Conservation (phyloP, 2,797 vertebrate species). For the Pseudochromis fuscus region DNA sequence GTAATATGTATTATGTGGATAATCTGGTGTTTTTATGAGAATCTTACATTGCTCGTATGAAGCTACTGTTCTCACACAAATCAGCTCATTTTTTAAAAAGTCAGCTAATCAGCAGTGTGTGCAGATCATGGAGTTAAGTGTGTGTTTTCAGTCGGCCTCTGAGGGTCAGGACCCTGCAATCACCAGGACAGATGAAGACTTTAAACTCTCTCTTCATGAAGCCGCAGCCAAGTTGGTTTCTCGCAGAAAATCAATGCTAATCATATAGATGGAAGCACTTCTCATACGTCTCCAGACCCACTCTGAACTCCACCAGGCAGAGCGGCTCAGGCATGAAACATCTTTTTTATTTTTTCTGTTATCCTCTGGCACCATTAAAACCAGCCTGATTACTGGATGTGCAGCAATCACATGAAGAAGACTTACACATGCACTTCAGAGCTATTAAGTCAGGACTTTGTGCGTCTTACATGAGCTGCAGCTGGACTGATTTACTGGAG, state of each 20-base stretch:
- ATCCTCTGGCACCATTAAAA: background rate
- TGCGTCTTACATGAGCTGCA: too few species aligned
- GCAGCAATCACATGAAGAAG: background rate
- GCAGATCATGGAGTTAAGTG: slow-evolving; percentile 2
- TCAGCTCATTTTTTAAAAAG: background rate
- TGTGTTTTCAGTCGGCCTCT: too few species aligned
- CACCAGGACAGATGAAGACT: slow-evolving; percentile 8
- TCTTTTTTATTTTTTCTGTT: too few species aligned
- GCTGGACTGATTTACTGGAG: too few species aligned
- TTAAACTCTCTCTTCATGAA: background rate
- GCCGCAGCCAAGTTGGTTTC: background rate
- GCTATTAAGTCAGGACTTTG: background rate
- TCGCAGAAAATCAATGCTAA: slow-evolving; percentile 30
- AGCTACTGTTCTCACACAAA: too few species aligned
- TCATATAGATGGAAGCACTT: slow-evolving; percentile 9
- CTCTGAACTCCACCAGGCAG: background rate
- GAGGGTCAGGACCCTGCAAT: slow-evolving; percentile 8
- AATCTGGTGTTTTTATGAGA: too few species aligned
- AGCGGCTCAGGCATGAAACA: background rate
- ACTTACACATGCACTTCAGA: background rate
- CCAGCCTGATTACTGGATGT: background rate
- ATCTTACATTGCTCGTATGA: too few species aligned
- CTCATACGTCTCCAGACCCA: background rate
- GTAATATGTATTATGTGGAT: too few species aligned
- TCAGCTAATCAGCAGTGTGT: background rate